Evolutionary conservation across 2,113 vertebrate genomes (phyloP), one percentile per base, ranked within the genome.

Genomic region (Pteruthius melanotis): DNA sequence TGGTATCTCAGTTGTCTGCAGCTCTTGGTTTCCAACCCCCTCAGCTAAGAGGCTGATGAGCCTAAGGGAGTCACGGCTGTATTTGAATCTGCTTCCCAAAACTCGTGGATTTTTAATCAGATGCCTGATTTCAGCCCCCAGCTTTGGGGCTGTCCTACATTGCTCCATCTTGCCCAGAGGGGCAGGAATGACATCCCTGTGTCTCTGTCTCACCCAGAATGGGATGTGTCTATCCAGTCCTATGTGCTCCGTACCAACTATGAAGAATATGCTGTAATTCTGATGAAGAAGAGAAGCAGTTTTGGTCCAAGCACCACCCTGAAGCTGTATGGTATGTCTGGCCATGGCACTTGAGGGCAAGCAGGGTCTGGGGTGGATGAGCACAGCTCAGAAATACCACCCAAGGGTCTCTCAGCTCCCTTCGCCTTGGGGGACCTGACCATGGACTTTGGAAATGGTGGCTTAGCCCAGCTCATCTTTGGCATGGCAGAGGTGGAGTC

Each of bases 221-320:
- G 98, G 98, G 84, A 94, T 0, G 10, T 94, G 11, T 98, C 98
- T 28, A 95, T 99, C 68, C 97, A 97, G 12, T 95, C 97, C 70
- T 99, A 98, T 0, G 98, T 99, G 80, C 98, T 98, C 56, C 98
- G 97, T 93, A 99, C 99, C 33, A 99, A 99, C 98, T 99, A 99
- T 6, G 93, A 99, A 0, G 99, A 99, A 90, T 99, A 99, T 0
- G 98, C 98, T 20, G 98, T 99, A 27, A 39, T 99, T 37, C 95
- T 99, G 47, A 97, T 97, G 97, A 97, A 95, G 89, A 99, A 98
- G 72, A 60, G 96, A 70, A 98, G 97, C 49, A 77, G 35, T 24
- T 83, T 87, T 8, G 98, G 98, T 15, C 83, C 72, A 50, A 98
- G 80, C 72, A 97, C 95, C 11, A 98, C 98, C 1, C 63, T 98